phyloP scores from a whole-genome alignment of 2,888 invertebrate species.

The Meandrusa payeni region DNA sequence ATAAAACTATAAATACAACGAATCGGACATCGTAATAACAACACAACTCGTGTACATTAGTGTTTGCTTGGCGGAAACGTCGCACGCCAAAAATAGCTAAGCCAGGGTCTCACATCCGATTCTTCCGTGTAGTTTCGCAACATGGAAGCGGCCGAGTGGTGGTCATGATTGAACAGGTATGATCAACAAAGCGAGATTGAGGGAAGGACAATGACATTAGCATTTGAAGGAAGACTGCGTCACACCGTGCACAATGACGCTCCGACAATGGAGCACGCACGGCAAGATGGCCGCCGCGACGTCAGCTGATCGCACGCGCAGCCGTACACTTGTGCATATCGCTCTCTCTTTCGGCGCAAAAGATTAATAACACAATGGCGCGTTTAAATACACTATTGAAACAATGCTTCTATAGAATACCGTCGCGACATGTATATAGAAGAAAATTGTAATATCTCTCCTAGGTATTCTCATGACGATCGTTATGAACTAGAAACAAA shows the following conservation, averaged over 20 bases:
- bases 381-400: constrained; percentile 55
- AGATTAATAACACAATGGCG: constrained; percentile 52
- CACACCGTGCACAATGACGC: constrained; percentile 70
- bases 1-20: constrained; percentile 22
- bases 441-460: no score
- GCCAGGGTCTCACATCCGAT: constrained; percentile 59
- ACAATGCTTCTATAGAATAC: constrained; percentile 41
- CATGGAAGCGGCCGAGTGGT: constrained; percentile 44
- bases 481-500: no score
- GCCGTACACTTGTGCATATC: constrained; percentile 52
- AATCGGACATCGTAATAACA: constrained; percentile 29
- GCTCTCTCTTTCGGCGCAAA: constrained; percentile 61
- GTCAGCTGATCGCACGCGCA: constrained; percentile 78
- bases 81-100: constrained; percentile 68
- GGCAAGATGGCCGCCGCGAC: constrained; percentile 72
- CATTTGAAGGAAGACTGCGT: constrained; percentile 64
- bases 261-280: constrained; percentile 61
- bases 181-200: constrained; percentile 40
- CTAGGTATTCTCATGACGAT: no score
- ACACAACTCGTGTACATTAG: constrained; percentile 10
- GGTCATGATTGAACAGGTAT: constrained; percentile 40
- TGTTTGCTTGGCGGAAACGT: constrained; percentile 45
- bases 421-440: no score
- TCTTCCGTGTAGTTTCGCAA: constrained; percentile 60
- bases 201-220: constrained; percentile 72